Percentiles rank a stretch among this genome's conserved stretches.
These are phyloP conservation scores for Orchestia grillus DNA, from an alignment of 1,140 invertebrate genomes.

Conservation along the genomic window DNA sequence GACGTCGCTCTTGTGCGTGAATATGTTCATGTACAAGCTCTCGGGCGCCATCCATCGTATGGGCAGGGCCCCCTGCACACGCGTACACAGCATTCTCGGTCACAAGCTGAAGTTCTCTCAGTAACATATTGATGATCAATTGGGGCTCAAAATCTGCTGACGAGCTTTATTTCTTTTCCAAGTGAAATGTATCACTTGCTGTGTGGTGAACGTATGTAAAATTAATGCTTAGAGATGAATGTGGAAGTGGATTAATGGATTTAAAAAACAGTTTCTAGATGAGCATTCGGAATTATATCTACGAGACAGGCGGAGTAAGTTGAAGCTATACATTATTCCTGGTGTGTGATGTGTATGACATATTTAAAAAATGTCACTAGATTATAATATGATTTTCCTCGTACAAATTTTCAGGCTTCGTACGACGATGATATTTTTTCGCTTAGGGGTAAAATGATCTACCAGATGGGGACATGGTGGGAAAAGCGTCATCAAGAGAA, in stretches of 20 bases:
- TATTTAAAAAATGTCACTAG: neutral
- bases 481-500: neutral
- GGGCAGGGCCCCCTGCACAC: conserved; percentile 73
- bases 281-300: neutral
- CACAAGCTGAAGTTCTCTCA: neutral
- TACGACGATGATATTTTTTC: too few relatives aligned
- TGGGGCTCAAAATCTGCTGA: neutral
- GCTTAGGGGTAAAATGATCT: too few relatives aligned
- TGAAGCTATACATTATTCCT: neutral
- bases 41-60: conserved; percentile 93
- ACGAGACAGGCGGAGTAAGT: neutral
- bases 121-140: neutral
- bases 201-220: neutral
- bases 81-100: neutral
- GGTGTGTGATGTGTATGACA: neutral
- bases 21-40: conserved; percentile 82
- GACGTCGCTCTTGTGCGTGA: conserved; percentile 87
- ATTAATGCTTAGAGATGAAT: too few relatives aligned
- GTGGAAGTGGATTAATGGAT: too few relatives aligned
- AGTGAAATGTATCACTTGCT: neutral
- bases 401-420: too few relatives aligned
- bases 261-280: too few relatives aligned
- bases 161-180: neutral
- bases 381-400: neutral
- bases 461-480: too few relatives aligned